A percentile compares a stretch with the other conserved stretches of the same genome.
Conservation (phyloP, 2,888 invertebrate species). For the Polymixis flavicincta region DNA sequence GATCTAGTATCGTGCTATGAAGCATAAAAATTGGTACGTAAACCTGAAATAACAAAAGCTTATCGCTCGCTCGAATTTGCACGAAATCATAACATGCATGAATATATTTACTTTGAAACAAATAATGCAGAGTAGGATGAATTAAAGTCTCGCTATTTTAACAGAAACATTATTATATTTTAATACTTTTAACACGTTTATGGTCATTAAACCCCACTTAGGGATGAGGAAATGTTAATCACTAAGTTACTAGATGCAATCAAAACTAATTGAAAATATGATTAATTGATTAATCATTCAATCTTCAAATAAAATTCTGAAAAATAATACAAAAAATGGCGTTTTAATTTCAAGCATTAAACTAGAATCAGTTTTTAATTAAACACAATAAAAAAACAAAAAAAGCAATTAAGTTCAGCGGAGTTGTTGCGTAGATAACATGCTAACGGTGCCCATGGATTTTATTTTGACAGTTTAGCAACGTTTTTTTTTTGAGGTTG, state of each 20-base stretch:
- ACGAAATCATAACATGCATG: constrained; percentile 18
- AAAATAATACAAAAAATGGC: not conserved
- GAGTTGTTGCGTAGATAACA: no score
- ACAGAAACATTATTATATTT: not conserved
- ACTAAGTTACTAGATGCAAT: no score
- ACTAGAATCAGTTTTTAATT: not conserved
- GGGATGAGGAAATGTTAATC: no score
- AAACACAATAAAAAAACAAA: not conserved
- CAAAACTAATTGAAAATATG: no score
- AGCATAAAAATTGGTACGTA: constrained; percentile 33
- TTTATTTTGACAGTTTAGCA: no score
- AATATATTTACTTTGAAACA: constrained; percentile 25
- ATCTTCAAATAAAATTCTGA: no score
- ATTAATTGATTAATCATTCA: not conserved
- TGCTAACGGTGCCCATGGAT: no score
- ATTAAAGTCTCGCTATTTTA: not conserved
- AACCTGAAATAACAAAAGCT: constrained; percentile 41
- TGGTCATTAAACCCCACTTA: not conserved
- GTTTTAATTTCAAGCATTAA: not conserved
- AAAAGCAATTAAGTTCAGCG: not conserved
- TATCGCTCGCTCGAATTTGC: constrained; percentile 33
- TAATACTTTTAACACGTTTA: no score
- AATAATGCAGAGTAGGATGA: constrained; percentile 20
- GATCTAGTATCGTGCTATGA: constrained; percentile 14
- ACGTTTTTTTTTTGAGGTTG: no score